Conservation (phyloP, 2,888 invertebrate genomes). For the Pristionchus arcanus region DNA sequence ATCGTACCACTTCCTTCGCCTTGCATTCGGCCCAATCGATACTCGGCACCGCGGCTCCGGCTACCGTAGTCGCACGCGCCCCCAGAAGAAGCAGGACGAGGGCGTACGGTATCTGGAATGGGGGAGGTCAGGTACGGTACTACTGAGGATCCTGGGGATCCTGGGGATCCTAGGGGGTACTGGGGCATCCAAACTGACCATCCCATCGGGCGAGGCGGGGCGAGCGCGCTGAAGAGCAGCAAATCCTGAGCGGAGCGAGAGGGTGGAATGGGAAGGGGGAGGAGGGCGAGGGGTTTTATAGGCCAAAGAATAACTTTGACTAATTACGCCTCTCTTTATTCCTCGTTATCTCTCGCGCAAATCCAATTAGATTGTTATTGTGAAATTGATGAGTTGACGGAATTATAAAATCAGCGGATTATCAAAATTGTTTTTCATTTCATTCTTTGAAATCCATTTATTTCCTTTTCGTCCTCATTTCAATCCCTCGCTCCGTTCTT, state of each 20-base stretch:
- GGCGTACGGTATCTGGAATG: constrained; percentile 4
- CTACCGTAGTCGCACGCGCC: background rate
- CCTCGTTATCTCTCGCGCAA: background rate
- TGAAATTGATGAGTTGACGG: too few species aligned
- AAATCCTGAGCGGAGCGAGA: background rate
- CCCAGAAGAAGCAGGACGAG: background rate
- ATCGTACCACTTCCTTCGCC: background rate
- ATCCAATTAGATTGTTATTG: background rate
- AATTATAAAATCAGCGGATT: too few species aligned
- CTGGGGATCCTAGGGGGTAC: background rate
- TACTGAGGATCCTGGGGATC: background rate
- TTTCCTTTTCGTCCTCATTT: background rate
- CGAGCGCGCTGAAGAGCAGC: background rate
- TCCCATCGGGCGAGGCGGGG: background rate
- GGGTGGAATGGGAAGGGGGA: background rate
- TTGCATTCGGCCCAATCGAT: background rate
- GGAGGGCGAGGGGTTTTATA: background rate
- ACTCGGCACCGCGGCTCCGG: background rate
- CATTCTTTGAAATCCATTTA: too few species aligned
- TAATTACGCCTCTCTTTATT: background rate
- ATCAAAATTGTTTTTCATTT: too few species aligned
- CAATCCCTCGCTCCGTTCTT: background rate
- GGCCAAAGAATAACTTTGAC: too few species aligned
- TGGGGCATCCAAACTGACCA: background rate
- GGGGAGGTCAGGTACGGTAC: background rate